Evolutionary conservation across 2,113 vertebrate genomes (phyloP).

Genomic region (Platichthys stellatus): DNA sequence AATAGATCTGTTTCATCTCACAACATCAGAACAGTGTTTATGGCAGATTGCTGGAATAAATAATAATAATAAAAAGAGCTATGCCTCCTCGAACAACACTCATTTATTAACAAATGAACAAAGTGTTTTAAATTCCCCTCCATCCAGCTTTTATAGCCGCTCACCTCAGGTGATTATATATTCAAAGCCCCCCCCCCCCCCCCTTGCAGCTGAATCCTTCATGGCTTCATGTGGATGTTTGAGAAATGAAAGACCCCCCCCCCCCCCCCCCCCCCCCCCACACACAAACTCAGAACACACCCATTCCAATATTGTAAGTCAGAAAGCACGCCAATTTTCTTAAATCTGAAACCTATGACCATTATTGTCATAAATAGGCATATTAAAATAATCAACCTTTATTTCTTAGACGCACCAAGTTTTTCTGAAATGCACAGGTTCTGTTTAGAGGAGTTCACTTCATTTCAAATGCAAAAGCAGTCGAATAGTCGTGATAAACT

Average conservation of each 20-base stretch:
- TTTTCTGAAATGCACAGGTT: background rate
- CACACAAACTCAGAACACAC: too few species aligned
- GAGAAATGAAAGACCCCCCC: too few species aligned
- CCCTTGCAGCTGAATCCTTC: constrained; percentile 64
- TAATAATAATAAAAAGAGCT: constrained; percentile 49
- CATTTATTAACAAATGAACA: constrained; percentile 70
- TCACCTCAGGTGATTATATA: constrained; percentile 73
- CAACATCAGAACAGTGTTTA: constrained; percentile 58
- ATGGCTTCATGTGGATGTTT: constrained; percentile 73
- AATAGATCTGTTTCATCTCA: constrained; percentile 59
- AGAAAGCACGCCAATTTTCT: too few species aligned
- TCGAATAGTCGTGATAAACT: background rate
- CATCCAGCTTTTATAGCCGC: constrained; percentile 41
- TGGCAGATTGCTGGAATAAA: constrained; percentile 58
- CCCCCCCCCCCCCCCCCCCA: too few species aligned
- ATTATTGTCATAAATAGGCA: background rate
- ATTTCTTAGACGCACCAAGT: background rate
- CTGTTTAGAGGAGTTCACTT: background rate
- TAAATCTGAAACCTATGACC: background rate
- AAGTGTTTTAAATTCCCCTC: constrained; percentile 62
- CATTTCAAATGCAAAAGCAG: background rate
- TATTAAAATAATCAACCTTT: background rate
- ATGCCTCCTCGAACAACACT: constrained; percentile 50
- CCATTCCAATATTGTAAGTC: too few species aligned
- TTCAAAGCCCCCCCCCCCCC: constrained; percentile 26